Conservation (phyloP, 2,888 invertebrate genomes). For the Parnassius smintheus region DNA sequence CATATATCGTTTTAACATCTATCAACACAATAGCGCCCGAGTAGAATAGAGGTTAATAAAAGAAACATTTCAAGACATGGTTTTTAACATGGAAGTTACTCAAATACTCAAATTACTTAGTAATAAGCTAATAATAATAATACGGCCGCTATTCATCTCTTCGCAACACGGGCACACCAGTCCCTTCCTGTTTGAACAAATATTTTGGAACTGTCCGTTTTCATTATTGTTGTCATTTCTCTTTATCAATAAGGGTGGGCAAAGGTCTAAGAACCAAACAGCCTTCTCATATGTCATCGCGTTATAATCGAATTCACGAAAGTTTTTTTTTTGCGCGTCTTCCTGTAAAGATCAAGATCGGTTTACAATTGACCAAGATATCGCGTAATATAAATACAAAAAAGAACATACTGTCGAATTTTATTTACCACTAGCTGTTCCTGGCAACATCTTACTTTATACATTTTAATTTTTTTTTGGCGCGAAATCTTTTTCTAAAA, state of each 20-base stretch:
- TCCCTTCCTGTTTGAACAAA: conserved; percentile 59
- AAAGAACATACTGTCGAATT: no score
- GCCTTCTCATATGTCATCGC: conserved; percentile 14
- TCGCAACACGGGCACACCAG: conserved; percentile 30
- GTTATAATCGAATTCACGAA: not conserved
- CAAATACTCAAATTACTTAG: conserved; percentile 54
- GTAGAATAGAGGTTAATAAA: conserved; percentile 4
- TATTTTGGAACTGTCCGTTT: conserved; percentile 44
- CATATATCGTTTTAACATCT: no score
- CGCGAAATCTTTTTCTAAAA: no score
- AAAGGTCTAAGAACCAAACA: conserved; percentile 1
- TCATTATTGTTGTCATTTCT: conserved; percentile 28
- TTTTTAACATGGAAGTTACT: conserved; percentile 18
- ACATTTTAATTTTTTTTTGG: no score
- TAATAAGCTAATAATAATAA: conserved; percentile 48
- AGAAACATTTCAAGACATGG: conserved; percentile 4
- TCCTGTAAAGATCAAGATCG: no score
- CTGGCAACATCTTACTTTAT: no score
- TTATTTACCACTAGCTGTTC: no score
- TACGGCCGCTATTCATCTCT: conserved; percentile 41
- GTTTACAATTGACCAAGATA: no score
- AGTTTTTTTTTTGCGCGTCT: not conserved
- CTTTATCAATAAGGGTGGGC: conserved; percentile 15
- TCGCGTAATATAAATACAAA: no score
- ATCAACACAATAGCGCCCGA: conserved; percentile 13